phyloP scores from a whole-genome alignment of 1,140 invertebrate genomes.

The Caenorhabditis elegans region WBcel235 BX284603.4:4185001-4185500 shows the following conservation, averaged over 20 bases:
- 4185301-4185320: slow-evolving; percentile 85
- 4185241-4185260: slow-evolving; percentile 77
- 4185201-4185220: slow-evolving; percentile 71
- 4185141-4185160: slow-evolving; percentile 96
- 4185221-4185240: slow-evolving; percentile 71
- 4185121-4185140: slow-evolving; percentile 94
- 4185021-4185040: slow-evolving; percentile 91
- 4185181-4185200: slow-evolving; percentile 79
- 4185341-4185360: slow-evolving; percentile 74
- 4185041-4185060: slow-evolving; percentile 89
- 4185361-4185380: slow-evolving; percentile 95
- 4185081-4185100: slow-evolving; percentile 98
- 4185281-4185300: slow-evolving; percentile 88
- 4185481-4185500: slow-evolving; percentile 95
- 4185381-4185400: slow-evolving; percentile 99
- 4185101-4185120: slow-evolving; percentile 92
- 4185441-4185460: slow-evolving; percentile 47
- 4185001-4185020: slow-evolving; percentile 87
- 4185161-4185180: slow-evolving; percentile 78
- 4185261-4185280: slow-evolving; percentile 87
- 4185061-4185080: slow-evolving; percentile 90
- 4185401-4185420: slow-evolving; percentile 93
- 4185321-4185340: slow-evolving; percentile 68
- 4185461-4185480: slow-evolving; percentile 75
- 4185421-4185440: slow-evolving; percentile 76